phyloP scores from a whole-genome alignment of 1,140 invertebrate genomes.

The Nasonia longicornis region DNA sequence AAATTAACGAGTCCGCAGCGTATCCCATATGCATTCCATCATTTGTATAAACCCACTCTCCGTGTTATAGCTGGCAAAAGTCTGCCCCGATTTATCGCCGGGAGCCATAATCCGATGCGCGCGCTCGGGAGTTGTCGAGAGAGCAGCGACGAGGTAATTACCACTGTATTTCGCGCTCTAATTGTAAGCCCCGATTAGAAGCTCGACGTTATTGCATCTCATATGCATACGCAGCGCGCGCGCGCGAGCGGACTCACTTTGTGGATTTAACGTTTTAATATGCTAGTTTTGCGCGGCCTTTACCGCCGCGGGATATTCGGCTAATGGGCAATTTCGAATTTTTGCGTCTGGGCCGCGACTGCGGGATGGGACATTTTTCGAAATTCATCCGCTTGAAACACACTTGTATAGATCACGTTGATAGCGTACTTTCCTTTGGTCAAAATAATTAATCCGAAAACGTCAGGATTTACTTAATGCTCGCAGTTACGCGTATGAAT shows the following conservation, averaged over 20 bases:
- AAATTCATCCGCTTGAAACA: background rate
- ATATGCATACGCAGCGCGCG: background rate
- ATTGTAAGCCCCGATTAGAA: constrained; percentile 10
- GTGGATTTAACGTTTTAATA: constrained; percentile 14
- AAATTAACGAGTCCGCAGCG: constrained; percentile 8
- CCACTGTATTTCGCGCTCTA: constrained; percentile 15
- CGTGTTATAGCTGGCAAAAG: background rate
- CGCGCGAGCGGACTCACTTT: background rate
- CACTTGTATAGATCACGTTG: background rate
- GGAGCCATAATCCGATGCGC: background rate
- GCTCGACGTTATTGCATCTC: background rate
- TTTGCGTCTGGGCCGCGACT: background rate
- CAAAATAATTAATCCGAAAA: background rate
- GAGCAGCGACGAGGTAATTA: background rate
- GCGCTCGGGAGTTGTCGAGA: background rate
- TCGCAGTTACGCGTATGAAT: background rate
- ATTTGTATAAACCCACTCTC: constrained; percentile 3
- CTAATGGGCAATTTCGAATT: background rate
- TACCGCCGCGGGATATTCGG: background rate
- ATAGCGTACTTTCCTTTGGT: background rate
- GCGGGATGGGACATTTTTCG: background rate
- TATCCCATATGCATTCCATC: constrained; percentile 20
- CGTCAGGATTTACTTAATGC: background rate
- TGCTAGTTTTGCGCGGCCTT: background rate
- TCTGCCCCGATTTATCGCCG: background rate